Evolutionary conservation across 2,113 vertebrate genomes (phyloP).

Genomic region (Ptilorrhoa leucosticta): DNA sequence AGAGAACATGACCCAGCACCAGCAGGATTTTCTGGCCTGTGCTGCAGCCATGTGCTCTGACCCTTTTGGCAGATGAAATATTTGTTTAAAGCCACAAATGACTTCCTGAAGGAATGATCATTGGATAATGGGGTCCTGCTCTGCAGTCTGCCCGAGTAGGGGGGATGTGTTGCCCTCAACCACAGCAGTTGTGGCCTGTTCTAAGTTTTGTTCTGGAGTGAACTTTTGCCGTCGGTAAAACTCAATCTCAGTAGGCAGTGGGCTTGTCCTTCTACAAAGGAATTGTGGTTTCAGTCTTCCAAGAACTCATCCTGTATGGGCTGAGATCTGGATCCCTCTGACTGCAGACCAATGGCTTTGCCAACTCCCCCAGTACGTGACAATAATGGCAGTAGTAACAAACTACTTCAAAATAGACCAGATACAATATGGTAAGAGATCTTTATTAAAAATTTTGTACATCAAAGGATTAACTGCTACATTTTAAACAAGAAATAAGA

Average conservation of each 20-base stretch:
- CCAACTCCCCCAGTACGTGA: background rate
- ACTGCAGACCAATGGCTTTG: background rate
- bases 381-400: background rate
- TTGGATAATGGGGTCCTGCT: background rate
- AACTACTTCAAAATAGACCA: background rate
- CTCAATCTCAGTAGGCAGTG: background rate
- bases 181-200: background rate
- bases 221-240: background rate
- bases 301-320: background rate
- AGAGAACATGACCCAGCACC: fast-evolving
- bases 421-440: constrained; percentile 38
- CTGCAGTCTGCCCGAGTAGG: background rate
- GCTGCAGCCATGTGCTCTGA: background rate
- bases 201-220: background rate
- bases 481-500: constrained; percentile 61
- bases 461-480: constrained; percentile 59
- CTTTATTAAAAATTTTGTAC: constrained; percentile 76
- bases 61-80: background rate
- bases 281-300: background rate
- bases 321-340: background rate
- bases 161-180: background rate
- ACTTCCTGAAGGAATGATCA: background rate
- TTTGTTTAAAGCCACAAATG: constrained; percentile 40
- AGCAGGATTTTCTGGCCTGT: background rate
- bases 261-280: background rate